These are phyloP conservation scores for Microplitis mediator DNA, from an alignment of 1,140 invertebrate species.

Conservation along the genomic window DNA sequence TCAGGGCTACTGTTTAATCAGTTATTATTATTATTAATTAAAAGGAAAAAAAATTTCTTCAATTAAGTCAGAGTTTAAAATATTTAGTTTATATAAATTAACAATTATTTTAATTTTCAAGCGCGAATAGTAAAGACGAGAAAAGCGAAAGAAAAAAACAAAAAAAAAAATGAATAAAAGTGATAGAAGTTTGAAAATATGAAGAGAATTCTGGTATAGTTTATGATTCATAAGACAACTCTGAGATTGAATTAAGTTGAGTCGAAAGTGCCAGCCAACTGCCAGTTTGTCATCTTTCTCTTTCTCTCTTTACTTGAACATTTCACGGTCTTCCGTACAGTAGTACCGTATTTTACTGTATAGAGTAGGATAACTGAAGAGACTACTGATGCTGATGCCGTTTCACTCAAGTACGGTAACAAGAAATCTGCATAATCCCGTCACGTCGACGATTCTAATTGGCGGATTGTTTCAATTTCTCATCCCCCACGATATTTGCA, in stretches of 20 bases:
- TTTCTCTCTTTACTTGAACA: background rate
- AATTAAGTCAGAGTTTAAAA: too few relatives aligned
- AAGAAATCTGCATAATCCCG: slow-evolving; percentile 60
- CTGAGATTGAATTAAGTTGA: slow-evolving; percentile 58
- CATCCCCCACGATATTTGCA: slow-evolving; percentile 53
- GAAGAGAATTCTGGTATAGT: slow-evolving; percentile 27
- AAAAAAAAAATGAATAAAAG: too few relatives aligned
- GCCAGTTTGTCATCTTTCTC: slow-evolving; percentile 40
- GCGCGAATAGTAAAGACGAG: too few relatives aligned
- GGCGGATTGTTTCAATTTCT: slow-evolving; percentile 63
- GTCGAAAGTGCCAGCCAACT: slow-evolving; percentile 47
- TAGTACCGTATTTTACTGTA: too few relatives aligned
- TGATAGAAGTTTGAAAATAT: background rate
- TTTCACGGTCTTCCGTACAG: too few relatives aligned
- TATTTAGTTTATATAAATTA: too few relatives aligned
- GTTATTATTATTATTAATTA: background rate
- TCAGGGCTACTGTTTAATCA: slow-evolving; percentile 9
- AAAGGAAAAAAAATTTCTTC: too few relatives aligned
- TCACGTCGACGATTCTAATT: slow-evolving; percentile 61
- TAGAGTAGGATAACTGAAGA: too few relatives aligned
- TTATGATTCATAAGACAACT: slow-evolving; percentile 62
- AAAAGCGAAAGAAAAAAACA: too few relatives aligned
- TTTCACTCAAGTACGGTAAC: background rate
- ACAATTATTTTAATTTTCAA: too few relatives aligned
- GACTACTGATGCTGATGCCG: too few relatives aligned